Conservation (phyloP, 2,113 vertebrate species). For the Carlito syrichta region DNA sequence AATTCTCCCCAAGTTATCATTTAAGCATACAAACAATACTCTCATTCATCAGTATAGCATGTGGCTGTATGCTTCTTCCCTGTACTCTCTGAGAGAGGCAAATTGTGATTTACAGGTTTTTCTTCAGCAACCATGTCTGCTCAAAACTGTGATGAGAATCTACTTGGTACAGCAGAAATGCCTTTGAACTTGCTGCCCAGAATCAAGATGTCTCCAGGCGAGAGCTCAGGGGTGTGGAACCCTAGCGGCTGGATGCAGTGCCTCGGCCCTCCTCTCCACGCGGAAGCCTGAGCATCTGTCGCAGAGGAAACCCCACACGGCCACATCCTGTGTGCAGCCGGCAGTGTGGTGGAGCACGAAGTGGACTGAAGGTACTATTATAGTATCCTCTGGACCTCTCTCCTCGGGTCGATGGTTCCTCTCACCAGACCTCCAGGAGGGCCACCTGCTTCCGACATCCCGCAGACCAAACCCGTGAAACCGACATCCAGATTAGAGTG, state of each 20-base stretch:
- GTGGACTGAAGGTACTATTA: background rate
- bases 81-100: background rate
- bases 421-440: background rate
- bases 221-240: background rate
- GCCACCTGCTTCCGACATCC: background rate
- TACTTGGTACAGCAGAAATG: background rate
- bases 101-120: background rate
- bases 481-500: background rate
- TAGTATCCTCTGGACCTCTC: background rate
- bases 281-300: background rate
- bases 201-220: background rate
- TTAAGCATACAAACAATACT: background rate
- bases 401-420: background rate
- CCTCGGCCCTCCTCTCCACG: background rate
- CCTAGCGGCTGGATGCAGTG: too few species aligned
- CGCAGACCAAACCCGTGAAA: slow-evolving; percentile 1
- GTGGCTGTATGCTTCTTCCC: background rate
- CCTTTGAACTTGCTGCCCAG: background rate
- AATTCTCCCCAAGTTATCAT: background rate
- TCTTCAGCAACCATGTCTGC: background rate
- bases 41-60: background rate
- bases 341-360: accelerated
- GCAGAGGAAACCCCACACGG: background rate
- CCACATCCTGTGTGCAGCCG: background rate
- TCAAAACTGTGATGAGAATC: background rate